A percentile compares a stretch with the other conserved stretches of the same genome.
phyloP scores from a whole-genome alignment of 1,140 invertebrate genomes.

The Pinna nobilis region DNA sequence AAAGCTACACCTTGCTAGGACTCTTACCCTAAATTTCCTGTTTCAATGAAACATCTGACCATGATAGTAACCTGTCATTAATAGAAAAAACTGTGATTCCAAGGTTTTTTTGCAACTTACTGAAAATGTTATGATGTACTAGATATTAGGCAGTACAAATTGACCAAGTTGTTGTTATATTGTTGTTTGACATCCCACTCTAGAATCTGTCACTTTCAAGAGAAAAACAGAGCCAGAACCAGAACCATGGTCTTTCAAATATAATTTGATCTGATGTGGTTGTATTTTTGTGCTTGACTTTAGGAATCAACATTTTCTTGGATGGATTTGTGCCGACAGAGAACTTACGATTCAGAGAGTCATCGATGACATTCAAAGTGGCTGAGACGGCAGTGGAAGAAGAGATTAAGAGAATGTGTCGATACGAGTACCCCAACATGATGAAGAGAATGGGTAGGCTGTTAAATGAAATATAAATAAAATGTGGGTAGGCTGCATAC shows the following conservation, averaged over 20 bases:
- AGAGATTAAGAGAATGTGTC: constrained; percentile 96
- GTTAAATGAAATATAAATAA: neutral
- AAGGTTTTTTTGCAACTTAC: too few species aligned
- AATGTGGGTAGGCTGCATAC: neutral
- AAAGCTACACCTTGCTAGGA: too few species aligned
- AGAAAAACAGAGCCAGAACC: too few species aligned
- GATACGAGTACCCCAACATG: constrained; percentile 95
- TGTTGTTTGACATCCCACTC: too few species aligned
- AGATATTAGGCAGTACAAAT: too few species aligned
- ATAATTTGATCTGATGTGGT: neutral
- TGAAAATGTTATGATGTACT: too few species aligned
- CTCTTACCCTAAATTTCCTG: too few species aligned
- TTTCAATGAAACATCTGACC: too few species aligned
- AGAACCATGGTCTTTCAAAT: neutral
- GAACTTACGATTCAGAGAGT: constrained; percentile 98
- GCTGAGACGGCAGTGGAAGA: constrained; percentile 98
- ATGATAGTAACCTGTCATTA: too few species aligned
- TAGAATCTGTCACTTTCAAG: too few species aligned
- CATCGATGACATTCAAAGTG: constrained; percentile 97
- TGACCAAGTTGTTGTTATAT: too few species aligned
- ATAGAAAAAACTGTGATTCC: too few species aligned
- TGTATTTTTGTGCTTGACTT: neutral
- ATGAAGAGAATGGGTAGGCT: constrained; percentile 80
- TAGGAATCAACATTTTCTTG: constrained; percentile 98
- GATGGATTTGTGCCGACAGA: constrained; percentile 99